Base-by-base conservation (phyloP, 1,140 invertebrate species). In the Heliconius melpomene region DNA sequence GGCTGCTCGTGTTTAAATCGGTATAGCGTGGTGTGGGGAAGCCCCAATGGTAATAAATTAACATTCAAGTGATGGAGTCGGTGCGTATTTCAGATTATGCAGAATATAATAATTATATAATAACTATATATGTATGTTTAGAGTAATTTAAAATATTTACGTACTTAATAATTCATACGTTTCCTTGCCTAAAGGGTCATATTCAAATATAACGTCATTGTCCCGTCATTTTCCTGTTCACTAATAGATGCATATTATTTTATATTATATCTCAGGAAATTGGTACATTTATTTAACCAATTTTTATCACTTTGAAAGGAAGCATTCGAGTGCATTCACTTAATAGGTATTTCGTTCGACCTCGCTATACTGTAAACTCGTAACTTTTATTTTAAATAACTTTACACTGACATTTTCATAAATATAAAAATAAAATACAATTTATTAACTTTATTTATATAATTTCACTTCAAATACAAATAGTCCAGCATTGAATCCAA, bases 61-160 rank as follows among this genome's bases (percentile, higher is more conserved):
- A 83, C 84, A 90, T 90, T 90, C 89, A 79, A 79, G 29, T 79
- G 74, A 73, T 80, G 85, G 86, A 72, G 80, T 80, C 73, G 79
- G 77, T 83, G 82, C 79, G 74, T 83, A 83, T 82, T 66, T 79
- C 74, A 50, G 38, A 72, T 57, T 72, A 82, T 66, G 20, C 29
- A 74, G 79, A 79, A 88, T 85, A 87, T 85, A 89, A 85, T 87
- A 46, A 46, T 5, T 46, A 13, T 46, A 88, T 86, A 85, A 54
- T 18, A 52, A 7, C 2, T 18, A 2, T 52, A 13, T 20, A 7
- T 18, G 20, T 20, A 54, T 54, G 7, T 54, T 54, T 54, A n/a
- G 7, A 7, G 52, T 8, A 54, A 54, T 20, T 54, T 54, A 54
- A 5, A 60, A 60, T 23, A 60, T 60, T 60, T 60, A 23, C 8